Conservation (phyloP, 2,113 vertebrate genomes). For the Otolemur garnettii region DNA sequence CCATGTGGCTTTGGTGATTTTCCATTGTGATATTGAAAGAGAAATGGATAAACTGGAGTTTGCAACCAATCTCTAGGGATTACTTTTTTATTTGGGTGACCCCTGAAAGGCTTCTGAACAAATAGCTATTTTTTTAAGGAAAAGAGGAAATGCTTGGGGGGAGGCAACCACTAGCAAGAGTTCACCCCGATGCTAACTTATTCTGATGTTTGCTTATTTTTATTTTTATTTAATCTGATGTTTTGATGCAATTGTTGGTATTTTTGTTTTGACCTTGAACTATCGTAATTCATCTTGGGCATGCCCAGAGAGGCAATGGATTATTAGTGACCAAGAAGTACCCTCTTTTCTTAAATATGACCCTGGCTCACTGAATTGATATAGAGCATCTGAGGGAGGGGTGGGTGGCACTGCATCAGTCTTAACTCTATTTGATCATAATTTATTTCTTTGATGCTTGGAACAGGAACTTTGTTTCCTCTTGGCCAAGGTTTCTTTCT, state of each 20-base stretch:
- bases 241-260: conserved; percentile 79
- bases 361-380: not conserved
- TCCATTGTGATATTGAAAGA: conserved; percentile 77
- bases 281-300: conserved; percentile 67
- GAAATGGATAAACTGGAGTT: conserved; percentile 82
- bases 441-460: not conserved
- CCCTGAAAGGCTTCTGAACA: conserved; percentile 78
- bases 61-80: conserved; percentile 82
- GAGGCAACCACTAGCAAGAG: conserved; percentile 78
- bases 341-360: conserved; percentile 42
- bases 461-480: not conserved
- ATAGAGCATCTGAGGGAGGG: not conserved
- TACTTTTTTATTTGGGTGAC: conserved; percentile 84
- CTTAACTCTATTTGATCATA: not conserved
- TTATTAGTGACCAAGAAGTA: conserved; percentile 7
- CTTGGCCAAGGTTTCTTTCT: not conserved
- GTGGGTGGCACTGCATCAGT: not conserved
- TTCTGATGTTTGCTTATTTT: conserved; percentile 85
- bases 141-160: conserved; percentile 76
- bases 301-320: conserved; percentile 41
- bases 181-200: conserved; percentile 82
- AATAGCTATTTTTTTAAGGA: conserved; percentile 84
- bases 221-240: conserved; percentile 87
- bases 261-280: conserved; percentile 67
- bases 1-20: conserved; percentile 75